These are phyloP conservation scores for Crocuta crocuta DNA, from an alignment of 2,113 vertebrate species.

Conservation along the genomic window DNA sequence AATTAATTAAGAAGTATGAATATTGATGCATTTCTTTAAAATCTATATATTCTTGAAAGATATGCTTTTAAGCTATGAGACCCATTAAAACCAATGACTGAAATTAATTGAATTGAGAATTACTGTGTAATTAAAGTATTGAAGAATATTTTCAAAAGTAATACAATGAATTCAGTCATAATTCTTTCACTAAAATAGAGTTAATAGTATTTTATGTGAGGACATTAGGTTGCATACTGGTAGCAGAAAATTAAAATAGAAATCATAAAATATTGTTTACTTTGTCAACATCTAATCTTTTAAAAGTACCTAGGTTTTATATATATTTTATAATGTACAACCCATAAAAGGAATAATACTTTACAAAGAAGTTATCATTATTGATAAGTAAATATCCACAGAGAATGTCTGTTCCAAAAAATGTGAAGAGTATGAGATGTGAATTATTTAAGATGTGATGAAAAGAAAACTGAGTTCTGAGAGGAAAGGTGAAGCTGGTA, in stretches of 20 bases:
- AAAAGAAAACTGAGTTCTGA: not conserved
- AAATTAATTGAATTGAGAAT: constrained; percentile 9
- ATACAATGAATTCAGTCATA: not conserved
- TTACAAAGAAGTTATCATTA: not conserved
- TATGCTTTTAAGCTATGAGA: not conserved
- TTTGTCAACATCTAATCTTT: not conserved
- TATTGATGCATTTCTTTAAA: not conserved
- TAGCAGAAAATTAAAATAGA: not conserved
- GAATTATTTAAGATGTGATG: not conserved
- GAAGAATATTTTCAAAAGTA: not conserved
- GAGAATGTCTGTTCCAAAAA: not conserved
- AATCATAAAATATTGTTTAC: not conserved
- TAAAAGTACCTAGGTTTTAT: not conserved
- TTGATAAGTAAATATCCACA: not conserved
- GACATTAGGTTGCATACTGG: not conserved
- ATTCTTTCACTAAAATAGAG: not conserved
- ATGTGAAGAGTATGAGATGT: not conserved
- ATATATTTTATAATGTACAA: not conserved
- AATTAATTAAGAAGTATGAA: constrained; percentile 31
- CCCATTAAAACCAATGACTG: not conserved
- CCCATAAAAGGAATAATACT: not conserved
- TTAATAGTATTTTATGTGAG: not conserved
- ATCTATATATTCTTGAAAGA: not conserved
- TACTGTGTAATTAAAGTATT: not conserved
- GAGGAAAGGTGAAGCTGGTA: not conserved